Base-by-base conservation (phyloP, 2,797 vertebrate species). In the Oophaga sylvatica region DNA sequence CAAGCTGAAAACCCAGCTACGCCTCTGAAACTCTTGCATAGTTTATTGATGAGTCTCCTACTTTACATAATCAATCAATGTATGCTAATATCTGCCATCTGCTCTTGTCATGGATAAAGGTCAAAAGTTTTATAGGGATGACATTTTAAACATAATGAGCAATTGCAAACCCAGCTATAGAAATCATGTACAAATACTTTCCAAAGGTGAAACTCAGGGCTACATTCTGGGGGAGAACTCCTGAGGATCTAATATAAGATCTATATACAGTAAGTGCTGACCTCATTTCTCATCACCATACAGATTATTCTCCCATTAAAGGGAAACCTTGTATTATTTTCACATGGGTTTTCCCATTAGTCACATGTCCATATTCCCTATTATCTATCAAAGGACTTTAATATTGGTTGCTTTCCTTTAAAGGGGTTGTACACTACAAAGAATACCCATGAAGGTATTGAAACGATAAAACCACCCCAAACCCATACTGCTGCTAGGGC, bases 51-150 rank as follows among this genome's bases (percentile, higher is more conserved):
- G 65, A 81, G 70, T 75, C 17, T 63, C 16, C 41, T 53, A n/a
- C 45, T 76, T 75, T 76, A 81, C 57, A 87, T 87, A 82, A 75
- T 75, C 85, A 75, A 87, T 87, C 78, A 81, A 81, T 81, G 35
- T 65, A 81, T 87, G 85, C n/a, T 81, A 87, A 81, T 81, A 77
- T 62, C 26, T 76, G 20, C 86, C 80, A 87, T 87, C 85, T 87
- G 78, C 79, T 81, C 77, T 63, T 67, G 22, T 62, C 75, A 83
- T 57, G 53, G 48, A 48, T 80, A 41, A 85, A 86, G 85, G 85
- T 86, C 85, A 86, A 67, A 78, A 86, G 26, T 31, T 35, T 68
- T 80, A 70, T 60, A 80, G 45, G 15, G 22, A 73, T 57, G 60
- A 79, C 65, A 80, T 12, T 41, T 68, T 10, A 17, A 86, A 68